Percentiles rank a stretch among this genome's conserved stretches.
These are phyloP conservation scores for Cheilinus undulatus DNA, from an alignment of 2,113 vertebrate genomes.

Conservation along the genomic window DNA sequence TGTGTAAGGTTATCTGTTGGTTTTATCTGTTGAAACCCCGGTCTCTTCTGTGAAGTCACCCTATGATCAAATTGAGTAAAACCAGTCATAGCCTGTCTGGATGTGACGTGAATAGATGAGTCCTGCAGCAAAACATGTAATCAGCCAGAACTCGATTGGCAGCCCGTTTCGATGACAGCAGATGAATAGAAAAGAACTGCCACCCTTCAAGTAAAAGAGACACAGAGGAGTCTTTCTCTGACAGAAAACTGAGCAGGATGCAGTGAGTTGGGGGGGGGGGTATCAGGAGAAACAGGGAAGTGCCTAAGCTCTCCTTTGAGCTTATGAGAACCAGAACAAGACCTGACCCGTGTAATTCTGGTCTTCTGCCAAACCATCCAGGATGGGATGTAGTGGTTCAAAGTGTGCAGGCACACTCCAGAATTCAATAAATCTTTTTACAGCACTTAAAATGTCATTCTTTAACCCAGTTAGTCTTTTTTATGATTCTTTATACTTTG, in stretches of 20 bases:
- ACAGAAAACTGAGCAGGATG: not conserved
- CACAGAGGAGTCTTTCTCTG: constrained; percentile 10
- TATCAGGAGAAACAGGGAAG: constrained; percentile 3
- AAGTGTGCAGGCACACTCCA: not conserved
- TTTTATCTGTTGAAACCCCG: not conserved
- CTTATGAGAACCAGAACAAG: constrained; percentile 23
- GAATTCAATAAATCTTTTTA: constrained; percentile 14
- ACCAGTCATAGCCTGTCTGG: constrained; percentile 14
- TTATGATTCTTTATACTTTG: not conserved
- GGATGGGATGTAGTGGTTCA: not conserved
- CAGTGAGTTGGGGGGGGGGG: not conserved
- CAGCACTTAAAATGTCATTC: not conserved
- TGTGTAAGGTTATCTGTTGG: not conserved
- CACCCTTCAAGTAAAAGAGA: constrained; percentile 16
- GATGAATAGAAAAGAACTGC: constrained; percentile 40
- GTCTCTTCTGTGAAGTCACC: constrained; percentile 12
- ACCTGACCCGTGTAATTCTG: constrained; percentile 34
- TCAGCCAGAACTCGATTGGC: constrained; percentile 13
- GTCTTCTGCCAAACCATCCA: constrained; percentile 1
- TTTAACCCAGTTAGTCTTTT: constrained; percentile 1
- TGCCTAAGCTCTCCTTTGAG: constrained; percentile 18
- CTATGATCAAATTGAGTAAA: constrained; percentile 29
- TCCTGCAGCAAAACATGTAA: constrained; percentile 14
- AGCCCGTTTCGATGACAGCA: constrained; percentile 12
- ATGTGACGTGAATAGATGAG: constrained; percentile 32